phyloP scores from a whole-genome alignment of 2,113 vertebrate genomes.

The Lipotes vexillifer region DNA sequence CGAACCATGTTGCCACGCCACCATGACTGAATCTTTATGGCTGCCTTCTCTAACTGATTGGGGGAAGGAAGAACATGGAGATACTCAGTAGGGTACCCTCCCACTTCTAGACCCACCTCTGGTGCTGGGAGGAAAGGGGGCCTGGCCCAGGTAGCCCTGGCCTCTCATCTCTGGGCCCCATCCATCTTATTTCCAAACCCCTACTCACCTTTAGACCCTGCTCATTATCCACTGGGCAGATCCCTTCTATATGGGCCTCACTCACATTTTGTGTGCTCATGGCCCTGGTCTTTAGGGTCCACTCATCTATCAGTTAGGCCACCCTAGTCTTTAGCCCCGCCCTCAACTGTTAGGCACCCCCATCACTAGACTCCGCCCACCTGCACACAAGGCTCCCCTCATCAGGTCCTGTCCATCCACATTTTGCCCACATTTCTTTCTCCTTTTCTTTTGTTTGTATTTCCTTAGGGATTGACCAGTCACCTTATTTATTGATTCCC shows the following conservation, averaged over 20 bases:
- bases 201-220: not conserved
- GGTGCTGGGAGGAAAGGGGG: not conserved
- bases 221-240: not conserved
- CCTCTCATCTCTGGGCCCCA: not conserved
- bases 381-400: not conserved
- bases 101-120: not conserved
- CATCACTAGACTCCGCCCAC: conserved; percentile 46
- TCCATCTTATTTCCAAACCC: not conserved
- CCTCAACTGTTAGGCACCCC: conserved; percentile 62
- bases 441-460: not conserved
- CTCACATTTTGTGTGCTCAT: conserved; percentile 30
- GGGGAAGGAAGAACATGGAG: not conserved
- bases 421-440: not conserved
- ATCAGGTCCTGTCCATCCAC: not conserved
- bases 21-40: conserved; percentile 64
- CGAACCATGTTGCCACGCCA: conserved; percentile 63
- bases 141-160: not conserved
- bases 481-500: not conserved
- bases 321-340: conserved; percentile 33
- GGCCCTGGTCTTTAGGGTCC: conserved; percentile 26
- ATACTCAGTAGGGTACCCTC: not conserved
- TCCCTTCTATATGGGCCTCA: not conserved
- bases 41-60: conserved; percentile 33
- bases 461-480: not conserved
- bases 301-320: not conserved